Evolutionary conservation across 92 coral and sea anemone species (phyloP).

Genomic region (Porites cylindrica): DNA sequence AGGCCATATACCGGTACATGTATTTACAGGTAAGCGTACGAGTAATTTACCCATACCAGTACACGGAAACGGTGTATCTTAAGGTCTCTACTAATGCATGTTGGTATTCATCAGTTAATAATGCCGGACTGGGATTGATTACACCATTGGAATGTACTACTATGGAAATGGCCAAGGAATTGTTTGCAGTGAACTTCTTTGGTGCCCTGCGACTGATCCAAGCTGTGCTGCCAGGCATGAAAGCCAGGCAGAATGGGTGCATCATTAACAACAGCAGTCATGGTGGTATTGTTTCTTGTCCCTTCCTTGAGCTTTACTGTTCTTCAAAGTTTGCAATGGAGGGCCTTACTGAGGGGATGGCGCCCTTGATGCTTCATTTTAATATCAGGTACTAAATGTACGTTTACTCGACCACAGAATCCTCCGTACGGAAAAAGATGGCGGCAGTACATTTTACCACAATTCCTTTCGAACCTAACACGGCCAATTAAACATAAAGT

Average conservation of each 20-base stretch:
- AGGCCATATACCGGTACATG: no score
- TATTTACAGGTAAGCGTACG: no score
- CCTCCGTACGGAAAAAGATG: no score
- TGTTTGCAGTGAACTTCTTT: slow-evolving; percentile 80
- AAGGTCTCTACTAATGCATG: not conserved
- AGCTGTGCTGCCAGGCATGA: slow-evolving; percentile 89
- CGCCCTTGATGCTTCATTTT: slow-evolving; percentile 69
- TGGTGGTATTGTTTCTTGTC: slow-evolving; percentile 66
- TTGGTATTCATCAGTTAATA: slow-evolving; percentile 73
- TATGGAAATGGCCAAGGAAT: slow-evolving; percentile 45
- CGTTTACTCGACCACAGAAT: no score
- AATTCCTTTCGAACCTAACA: no score
- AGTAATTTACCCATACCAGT: no score
- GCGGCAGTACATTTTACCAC: no score
- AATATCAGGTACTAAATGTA: slow-evolving; percentile 58
- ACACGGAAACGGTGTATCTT: no score
- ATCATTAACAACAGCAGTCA: slow-evolving; percentile 77
- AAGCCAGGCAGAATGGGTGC: slow-evolving; percentile 74
- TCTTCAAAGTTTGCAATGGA: slow-evolving; percentile 91
- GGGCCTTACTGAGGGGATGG: slow-evolving; percentile 81
- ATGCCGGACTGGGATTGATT: slow-evolving; percentile 76
- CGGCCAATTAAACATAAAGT: no score
- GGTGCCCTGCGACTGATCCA: slow-evolving; percentile 81
- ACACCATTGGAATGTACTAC: slow-evolving; percentile 39
- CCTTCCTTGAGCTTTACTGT: slow-evolving; percentile 74